These are phyloP conservation scores for Anser cygnoides DNA, from an alignment of 2,113 vertebrate genomes.

Conservation along the genomic window DNA sequence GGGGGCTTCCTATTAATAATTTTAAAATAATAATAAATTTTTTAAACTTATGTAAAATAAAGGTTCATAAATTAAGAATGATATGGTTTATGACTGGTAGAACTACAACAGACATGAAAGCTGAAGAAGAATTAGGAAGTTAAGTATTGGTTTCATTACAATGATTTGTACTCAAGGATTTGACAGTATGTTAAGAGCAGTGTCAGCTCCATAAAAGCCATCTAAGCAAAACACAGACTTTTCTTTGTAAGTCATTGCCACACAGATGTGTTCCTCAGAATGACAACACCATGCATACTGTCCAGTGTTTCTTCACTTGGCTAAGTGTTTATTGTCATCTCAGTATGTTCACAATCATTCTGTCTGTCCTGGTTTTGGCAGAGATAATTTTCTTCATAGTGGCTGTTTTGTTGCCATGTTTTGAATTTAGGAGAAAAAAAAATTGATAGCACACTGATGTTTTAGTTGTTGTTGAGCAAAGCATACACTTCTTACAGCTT, in stretches of 20 bases:
- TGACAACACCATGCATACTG: background rate
- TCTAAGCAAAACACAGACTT: background rate
- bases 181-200: background rate
- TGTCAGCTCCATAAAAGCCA: background rate
- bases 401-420: too few species aligned
- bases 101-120: background rate
- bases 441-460: too few species aligned
- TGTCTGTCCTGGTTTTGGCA: background rate
- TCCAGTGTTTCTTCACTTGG: background rate
- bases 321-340: background rate
- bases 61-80: background rate
- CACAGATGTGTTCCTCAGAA: background rate
- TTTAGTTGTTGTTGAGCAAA: too few species aligned
- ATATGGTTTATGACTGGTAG: background rate
- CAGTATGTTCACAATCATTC: background rate
- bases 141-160: background rate
- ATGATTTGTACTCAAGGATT: background rate
- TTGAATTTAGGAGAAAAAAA: too few species aligned
- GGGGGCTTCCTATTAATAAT: rapidly evolving
- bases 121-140: background rate
- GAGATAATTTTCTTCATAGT: too few species aligned
- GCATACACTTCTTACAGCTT: too few species aligned
- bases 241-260: background rate
- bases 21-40: background rate
- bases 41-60: background rate